Evolutionary conservation across 1,140 invertebrate species (phyloP).

Genomic region (Drosophila parvula): DNA sequence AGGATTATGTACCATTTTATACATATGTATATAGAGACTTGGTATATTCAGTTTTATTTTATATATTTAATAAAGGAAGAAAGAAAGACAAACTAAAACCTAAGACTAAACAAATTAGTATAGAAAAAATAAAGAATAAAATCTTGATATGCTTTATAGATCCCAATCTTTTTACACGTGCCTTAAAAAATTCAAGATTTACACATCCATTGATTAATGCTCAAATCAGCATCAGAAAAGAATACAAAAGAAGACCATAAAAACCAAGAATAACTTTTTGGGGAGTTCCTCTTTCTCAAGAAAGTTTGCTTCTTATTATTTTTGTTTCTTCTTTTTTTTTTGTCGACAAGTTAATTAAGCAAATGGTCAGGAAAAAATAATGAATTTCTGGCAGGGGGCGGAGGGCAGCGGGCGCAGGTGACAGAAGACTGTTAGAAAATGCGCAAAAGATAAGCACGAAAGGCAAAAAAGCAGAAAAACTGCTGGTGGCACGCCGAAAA

Average conservation of each 20-base stretch:
- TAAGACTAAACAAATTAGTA: no score
- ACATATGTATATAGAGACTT: neutral
- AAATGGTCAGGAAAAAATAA: conserved; percentile 45
- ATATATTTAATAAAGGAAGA: neutral
- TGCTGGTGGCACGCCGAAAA: conserved; percentile 70
- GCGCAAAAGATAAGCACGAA: conserved; percentile 71
- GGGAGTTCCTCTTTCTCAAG: conserved; percentile 31
- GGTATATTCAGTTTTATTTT: neutral
- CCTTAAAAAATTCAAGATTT: conserved; percentile 3
- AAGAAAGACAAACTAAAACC: neutral
- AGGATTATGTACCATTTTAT: neutral
- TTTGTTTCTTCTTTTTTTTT: conserved; percentile 16
- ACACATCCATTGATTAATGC: conserved; percentile 32
- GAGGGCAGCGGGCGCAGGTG: conserved; percentile 12
- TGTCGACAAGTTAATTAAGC: conserved; percentile 70
- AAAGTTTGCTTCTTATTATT: conserved; percentile 21
- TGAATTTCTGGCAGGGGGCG: conserved; percentile 29
- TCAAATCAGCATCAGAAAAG: conserved; percentile 20
- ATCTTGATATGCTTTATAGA: neutral
- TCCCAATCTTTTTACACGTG: conserved; percentile 21
- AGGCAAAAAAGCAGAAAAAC: conserved; percentile 62
- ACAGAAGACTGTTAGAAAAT: conserved; percentile 59
- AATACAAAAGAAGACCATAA: conserved; percentile 28
- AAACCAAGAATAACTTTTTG: conserved; percentile 33
- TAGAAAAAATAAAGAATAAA: neutral